phyloP scores from a whole-genome alignment of 2,113 vertebrate species.

The Azemiops feae region DNA sequence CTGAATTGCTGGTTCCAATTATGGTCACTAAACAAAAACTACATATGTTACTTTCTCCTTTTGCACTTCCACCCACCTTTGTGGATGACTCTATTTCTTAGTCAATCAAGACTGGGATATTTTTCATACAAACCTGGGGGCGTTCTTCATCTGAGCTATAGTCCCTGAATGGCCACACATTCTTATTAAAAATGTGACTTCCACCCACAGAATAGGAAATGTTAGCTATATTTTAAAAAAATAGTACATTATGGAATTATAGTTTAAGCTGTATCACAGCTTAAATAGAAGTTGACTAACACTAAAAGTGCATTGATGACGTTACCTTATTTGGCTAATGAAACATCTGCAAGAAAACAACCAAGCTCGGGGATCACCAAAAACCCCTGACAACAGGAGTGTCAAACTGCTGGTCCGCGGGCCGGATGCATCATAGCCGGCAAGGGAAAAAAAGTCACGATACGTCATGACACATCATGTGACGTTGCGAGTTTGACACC shows the following conservation, averaged over 20 bases:
- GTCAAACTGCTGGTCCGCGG: too few relatives aligned
- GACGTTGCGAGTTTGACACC: too few relatives aligned
- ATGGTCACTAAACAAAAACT: too few relatives aligned
- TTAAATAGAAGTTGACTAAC: background rate
- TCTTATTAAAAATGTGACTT: background rate
- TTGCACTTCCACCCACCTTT: background rate
- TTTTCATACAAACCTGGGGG: background rate
- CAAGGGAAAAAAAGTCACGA: too few relatives aligned
- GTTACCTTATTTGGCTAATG: background rate
- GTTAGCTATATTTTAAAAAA: background rate
- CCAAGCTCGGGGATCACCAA: too few relatives aligned
- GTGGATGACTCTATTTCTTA: background rate
- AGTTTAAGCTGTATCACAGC: background rate
- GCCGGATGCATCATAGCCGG: too few relatives aligned
- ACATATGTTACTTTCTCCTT: too few relatives aligned
- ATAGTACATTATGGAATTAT: background rate
- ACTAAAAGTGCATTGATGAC: background rate
- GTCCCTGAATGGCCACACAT: background rate
- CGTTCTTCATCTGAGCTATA: background rate
- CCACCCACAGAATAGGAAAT: background rate
- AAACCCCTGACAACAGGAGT: too few relatives aligned
- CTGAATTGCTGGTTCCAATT: too few relatives aligned
- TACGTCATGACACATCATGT: too few relatives aligned
- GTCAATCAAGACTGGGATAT: background rate
- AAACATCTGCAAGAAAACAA: too few relatives aligned